Evolutionary conservation across 2,797 vertebrate species (phyloP).

Genomic region (Pseudochaenichthys georgianus): DNA sequence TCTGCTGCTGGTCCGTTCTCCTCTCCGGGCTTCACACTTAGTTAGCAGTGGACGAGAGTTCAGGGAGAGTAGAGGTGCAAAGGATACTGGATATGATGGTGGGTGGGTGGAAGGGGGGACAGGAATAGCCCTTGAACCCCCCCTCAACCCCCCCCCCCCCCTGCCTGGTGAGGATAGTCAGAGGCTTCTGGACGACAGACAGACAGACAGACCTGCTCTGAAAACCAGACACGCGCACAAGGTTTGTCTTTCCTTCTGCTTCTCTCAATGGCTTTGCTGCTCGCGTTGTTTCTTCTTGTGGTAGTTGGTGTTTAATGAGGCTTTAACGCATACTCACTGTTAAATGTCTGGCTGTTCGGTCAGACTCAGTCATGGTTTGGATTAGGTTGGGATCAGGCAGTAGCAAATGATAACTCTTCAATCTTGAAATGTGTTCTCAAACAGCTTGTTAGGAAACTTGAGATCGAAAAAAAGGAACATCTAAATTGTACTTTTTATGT

Average conservation of each 20-base stretch:
- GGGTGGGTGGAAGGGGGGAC: slow-evolving; percentile 58
- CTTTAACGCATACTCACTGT: slow-evolving; percentile 21
- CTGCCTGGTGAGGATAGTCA: slow-evolving; percentile 69
- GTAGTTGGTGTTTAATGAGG: slow-evolving; percentile 12
- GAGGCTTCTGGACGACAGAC: slow-evolving; percentile 55
- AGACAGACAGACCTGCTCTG: slow-evolving; percentile 62
- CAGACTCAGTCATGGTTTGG: neutral
- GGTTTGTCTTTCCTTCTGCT: slow-evolving; percentile 65
- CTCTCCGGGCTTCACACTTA: slow-evolving; percentile 39
- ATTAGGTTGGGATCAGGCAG: neutral
- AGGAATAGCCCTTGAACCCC: slow-evolving; percentile 75
- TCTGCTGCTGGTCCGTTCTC: slow-evolving; percentile 25
- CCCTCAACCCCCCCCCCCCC: slow-evolving; percentile 42
- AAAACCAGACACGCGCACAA: slow-evolving; percentile 54
- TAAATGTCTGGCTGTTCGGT: neutral
- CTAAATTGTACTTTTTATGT: slow-evolving; percentile 19
- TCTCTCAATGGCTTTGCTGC: slow-evolving; percentile 29
- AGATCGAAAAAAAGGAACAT: neutral
- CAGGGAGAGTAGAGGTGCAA: slow-evolving; percentile 57
- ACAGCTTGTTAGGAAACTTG: slow-evolving; percentile 14
- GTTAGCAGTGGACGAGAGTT: slow-evolving; percentile 44
- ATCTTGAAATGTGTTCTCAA: slow-evolving; percentile 16
- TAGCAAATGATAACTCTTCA: slow-evolving; percentile 4
- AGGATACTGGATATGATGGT: slow-evolving; percentile 73
- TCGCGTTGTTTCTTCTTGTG: slow-evolving; percentile 10